These are phyloP conservation scores for Limulus polyphemus DNA, from an alignment of 2,888 invertebrate species.

Conservation along the genomic window DNA sequence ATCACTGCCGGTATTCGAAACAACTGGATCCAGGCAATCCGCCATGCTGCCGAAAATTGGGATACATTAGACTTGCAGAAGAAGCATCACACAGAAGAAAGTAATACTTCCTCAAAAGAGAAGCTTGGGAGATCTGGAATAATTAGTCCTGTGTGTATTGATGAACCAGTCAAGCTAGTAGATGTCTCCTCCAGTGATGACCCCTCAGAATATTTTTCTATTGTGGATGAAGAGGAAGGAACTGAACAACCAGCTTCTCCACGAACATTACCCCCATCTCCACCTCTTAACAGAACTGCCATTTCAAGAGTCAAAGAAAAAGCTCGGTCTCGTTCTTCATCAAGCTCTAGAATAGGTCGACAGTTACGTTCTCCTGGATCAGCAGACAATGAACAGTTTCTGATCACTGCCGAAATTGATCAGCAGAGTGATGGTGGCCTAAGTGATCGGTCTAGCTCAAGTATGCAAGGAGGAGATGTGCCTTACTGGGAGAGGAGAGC, in stretches of 20 bases:
- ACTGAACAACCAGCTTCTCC: slow-evolving; percentile 38
- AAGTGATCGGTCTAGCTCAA: slow-evolving; percentile 19
- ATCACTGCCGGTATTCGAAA: slow-evolving; percentile 78
- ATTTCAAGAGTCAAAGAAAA: slow-evolving; percentile 52
- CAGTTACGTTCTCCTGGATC: slow-evolving; percentile 43
- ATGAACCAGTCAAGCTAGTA: slow-evolving; percentile 29
- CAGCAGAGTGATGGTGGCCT: slow-evolving; percentile 18
- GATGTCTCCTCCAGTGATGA: slow-evolving; percentile 24
- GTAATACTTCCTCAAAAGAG: no score
- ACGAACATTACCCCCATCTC: slow-evolving; percentile 48
- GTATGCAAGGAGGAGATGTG: slow-evolving; percentile 11
- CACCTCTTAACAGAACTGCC: slow-evolving; percentile 49
- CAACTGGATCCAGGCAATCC: slow-evolving; percentile 79
- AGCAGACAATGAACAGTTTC: no score
- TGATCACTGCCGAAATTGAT: neutral
- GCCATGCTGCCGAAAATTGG: slow-evolving; percentile 45
- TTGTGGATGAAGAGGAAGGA: slow-evolving; percentile 9
- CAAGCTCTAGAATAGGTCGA: slow-evolving; percentile 39
- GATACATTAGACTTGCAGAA: neutral
- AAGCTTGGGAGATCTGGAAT: slow-evolving; percentile 40
- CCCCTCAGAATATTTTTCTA: slow-evolving; percentile 4
- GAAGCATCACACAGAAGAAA: neutral
- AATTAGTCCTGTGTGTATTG: slow-evolving; percentile 31
- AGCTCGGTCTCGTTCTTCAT: slow-evolving; percentile 38
- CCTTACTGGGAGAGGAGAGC: neutral